Conservation (phyloP, 1,140 invertebrate species). For the silkworm (Bombyx mori) region DNA sequence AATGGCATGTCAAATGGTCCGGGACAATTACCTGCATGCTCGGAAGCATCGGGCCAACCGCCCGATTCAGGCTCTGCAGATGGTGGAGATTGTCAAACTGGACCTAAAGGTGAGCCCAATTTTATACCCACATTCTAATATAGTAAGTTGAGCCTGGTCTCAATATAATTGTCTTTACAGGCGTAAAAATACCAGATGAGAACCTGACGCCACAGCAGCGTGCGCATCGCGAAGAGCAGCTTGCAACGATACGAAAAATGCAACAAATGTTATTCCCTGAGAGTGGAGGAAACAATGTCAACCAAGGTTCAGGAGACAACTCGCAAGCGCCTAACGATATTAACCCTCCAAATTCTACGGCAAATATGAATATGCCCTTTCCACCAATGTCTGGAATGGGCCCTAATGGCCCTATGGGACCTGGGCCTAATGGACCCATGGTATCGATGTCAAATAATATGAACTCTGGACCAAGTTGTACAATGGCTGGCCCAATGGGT, state of each 20-base stretch:
- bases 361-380: slow-evolving; percentile 62
- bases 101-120: slow-evolving; percentile 47
- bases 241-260: slow-evolving; percentile 93
- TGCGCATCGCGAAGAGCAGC: slow-evolving; percentile 91
- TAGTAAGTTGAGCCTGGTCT: too few relatives aligned
- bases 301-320: slow-evolving; percentile 51
- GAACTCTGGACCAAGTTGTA: slow-evolving; percentile 57
- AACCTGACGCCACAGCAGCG: slow-evolving; percentile 96
- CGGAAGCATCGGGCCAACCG: slow-evolving; percentile 29
- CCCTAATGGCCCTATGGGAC: slow-evolving; percentile 50
- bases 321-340: slow-evolving; percentile 39
- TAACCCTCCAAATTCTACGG: slow-evolving; percentile 57
- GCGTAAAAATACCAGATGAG: slow-evolving; percentile 95
- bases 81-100: slow-evolving; percentile 62
- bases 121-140: not conserved
- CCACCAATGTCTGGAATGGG: slow-evolving; percentile 57
- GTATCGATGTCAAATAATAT: slow-evolving; percentile 60
- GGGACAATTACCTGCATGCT: slow-evolving; percentile 41
- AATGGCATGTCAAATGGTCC: slow-evolving; percentile 60
- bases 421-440: slow-evolving; percentile 57
- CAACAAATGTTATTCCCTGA: slow-evolving; percentile 93
- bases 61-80: slow-evolving; percentile 17
- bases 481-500: slow-evolving; percentile 62
- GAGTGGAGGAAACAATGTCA: slow-evolving; percentile 55
- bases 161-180: slow-evolving; percentile 47